phyloP scores from a whole-genome alignment of 2,888 invertebrate genomes.

The Tipula vernalis region DNA sequence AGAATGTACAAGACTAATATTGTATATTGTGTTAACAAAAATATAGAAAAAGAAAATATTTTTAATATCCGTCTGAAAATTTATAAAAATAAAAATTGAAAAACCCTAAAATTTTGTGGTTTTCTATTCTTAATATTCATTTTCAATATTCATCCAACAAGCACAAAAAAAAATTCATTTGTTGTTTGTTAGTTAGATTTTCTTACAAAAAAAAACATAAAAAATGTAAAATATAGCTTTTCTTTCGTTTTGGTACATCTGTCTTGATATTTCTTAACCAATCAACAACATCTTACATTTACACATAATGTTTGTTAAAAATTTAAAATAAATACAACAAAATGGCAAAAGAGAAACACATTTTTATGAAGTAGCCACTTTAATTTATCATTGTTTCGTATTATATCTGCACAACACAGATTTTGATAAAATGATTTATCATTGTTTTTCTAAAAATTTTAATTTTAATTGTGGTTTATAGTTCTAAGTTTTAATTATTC shows the following conservation, averaged over 20 bases:
- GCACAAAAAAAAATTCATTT: not conserved
- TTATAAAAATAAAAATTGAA: not conserved
- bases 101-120: not conserved
- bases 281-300: not conserved
- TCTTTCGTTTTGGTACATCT: not conserved
- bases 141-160: not conserved
- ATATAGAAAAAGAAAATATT: not conserved
- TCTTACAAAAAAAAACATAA: not conserved
- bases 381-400: not conserved
- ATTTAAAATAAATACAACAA: not conserved
- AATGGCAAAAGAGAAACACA: not conserved
- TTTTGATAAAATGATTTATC: slow-evolving; percentile 4
- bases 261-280: not conserved
- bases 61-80: slow-evolving; percentile 9
- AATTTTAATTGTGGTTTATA: slow-evolving; percentile 4
- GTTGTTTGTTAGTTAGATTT: not conserved
- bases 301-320: not conserved
- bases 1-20: not conserved
- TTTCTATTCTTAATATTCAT: not conserved
- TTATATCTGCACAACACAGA: not conserved
- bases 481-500: not conserved
- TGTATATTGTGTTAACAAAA: not conserved
- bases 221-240: not conserved
- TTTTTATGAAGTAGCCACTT: slow-evolving; percentile 4
- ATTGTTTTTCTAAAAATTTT: not conserved